These are phyloP conservation scores for Ormyrus nitidulus DNA, from an alignment of 2,888 invertebrate genomes.

Conservation along the genomic window DNA sequence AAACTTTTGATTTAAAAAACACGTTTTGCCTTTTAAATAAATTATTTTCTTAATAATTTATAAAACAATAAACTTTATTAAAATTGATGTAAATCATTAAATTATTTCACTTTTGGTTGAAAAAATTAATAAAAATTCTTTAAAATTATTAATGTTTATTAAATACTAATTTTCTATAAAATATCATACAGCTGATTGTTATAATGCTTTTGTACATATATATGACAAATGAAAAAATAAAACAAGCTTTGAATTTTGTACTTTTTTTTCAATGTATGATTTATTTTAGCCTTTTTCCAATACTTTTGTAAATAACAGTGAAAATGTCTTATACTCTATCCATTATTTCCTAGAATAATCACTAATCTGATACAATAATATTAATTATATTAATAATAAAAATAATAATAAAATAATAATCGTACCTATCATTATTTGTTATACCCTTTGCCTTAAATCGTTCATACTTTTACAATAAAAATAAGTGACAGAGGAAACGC, in stretches of 20 bases:
- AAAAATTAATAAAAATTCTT: slow-evolving; percentile 9
- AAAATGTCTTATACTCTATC: slow-evolving; percentile 73
- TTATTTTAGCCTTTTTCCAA: slow-evolving; percentile 73
- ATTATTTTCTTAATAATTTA: slow-evolving; percentile 12
- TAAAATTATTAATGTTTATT: slow-evolving; percentile 16
- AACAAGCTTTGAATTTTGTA: slow-evolving; percentile 7
- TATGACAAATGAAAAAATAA: slow-evolving; percentile 29
- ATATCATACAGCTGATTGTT: slow-evolving; percentile 31
- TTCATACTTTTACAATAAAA: slow-evolving; percentile 67
- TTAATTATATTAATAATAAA: slow-evolving; percentile 50
- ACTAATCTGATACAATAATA: slow-evolving; percentile 63
- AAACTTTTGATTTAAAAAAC: no score
- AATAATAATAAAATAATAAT: slow-evolving; percentile 66
- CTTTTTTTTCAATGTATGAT: slow-evolving; percentile 73
- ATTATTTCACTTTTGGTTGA: not conserved
- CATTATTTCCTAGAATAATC: slow-evolving; percentile 71
- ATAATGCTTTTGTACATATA: slow-evolving; percentile 22
- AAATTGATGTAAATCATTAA: not conserved
- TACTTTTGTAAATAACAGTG: slow-evolving; percentile 76
- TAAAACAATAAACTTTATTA: not conserved
- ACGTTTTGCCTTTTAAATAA: not conserved
- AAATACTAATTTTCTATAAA: slow-evolving; percentile 32
- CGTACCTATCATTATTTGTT: slow-evolving; percentile 64
- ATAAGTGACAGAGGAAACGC: slow-evolving; percentile 45
- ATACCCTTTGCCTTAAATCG: slow-evolving; percentile 73